Evolutionary conservation across 2,888 invertebrate genomes (phyloP).

Genomic region (Perithous albicinctus): DNA sequence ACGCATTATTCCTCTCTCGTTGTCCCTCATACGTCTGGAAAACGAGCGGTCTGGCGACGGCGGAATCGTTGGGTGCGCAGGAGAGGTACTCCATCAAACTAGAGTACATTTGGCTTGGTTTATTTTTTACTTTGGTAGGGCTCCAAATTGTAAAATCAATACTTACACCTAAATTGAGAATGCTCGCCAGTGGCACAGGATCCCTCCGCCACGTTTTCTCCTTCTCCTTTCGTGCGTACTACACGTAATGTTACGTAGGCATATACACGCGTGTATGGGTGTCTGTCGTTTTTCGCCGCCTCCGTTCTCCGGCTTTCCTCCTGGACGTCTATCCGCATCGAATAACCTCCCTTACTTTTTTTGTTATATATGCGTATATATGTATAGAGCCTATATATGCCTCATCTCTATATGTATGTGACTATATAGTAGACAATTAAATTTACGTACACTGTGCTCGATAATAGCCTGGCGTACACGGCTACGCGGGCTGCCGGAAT

Average conservation of each 20-base stretch:
- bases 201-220: slow-evolving; percentile 33
- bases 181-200: slow-evolving; percentile 71
- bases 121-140: slow-evolving; percentile 84
- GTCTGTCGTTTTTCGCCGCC: slow-evolving; percentile 45
- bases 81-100: slow-evolving; percentile 84
- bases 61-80: slow-evolving; percentile 63
- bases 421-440: background rate
- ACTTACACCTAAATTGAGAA: slow-evolving; percentile 84
- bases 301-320: slow-evolving; percentile 53
- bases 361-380: background rate
- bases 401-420: no score
- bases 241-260: slow-evolving; percentile 22
- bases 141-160: slow-evolving; percentile 85
- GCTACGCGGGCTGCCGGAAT: slow-evolving; percentile 55
- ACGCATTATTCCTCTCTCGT: slow-evolving; percentile 58
- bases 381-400: background rate
- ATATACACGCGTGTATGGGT: slow-evolving; percentile 50
- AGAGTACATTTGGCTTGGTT: slow-evolving; percentile 84
- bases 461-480: slow-evolving; percentile 37
- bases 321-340: slow-evolving; percentile 43
- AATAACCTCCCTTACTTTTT: slow-evolving; percentile 21
- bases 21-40: slow-evolving; percentile 40
- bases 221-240: slow-evolving; percentile 38
- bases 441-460: slow-evolving; percentile 27
- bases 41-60: slow-evolving; percentile 57